Evolutionary conservation across 2,797 vertebrate species (phyloP), one percentile per base, ranked within the genome.

Genomic region (Denticeps clupeoides): DNA sequence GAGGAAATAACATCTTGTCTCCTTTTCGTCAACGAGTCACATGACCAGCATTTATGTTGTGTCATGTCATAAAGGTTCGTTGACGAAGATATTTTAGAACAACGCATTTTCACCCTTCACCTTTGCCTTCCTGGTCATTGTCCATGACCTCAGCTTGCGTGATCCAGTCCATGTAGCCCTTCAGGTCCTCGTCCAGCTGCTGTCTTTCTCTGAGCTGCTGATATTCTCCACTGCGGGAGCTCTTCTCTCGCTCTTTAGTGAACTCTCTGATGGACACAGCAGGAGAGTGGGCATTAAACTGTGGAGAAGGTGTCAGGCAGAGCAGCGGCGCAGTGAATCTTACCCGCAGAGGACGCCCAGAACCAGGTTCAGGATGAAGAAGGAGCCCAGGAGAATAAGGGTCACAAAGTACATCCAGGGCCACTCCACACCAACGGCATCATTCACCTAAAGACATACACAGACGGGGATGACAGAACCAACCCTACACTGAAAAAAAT

Each of bases 161-260:
- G 71, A 96, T 91, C 92, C 92, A 96, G 60, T 91, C 90, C 87
- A 96, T 88, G 56, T 96, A 96, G 10, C 92, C 92, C 33, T 86
- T 85, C 15, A 96, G 81, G 50, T 96, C 92, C 42, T 96, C 92
- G 45, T 96, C 92, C 58, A 96, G 76, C 70, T 90, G 90, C 68
- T 96, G 92, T 46, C 90, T 88, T 74, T 96, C 92, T 38, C 91
- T 70, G 18, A 93, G 74, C 64, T 86, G 87, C 58, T 92, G 89
- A 71, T 93, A 96, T 0, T 90, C 91, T 16, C 92, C 92, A 3
- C 92, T 68, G 0, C 90, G 90, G 67, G 90, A 93, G 51, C 89
- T 91, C 60, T 96, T 96, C 74, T 96, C 92, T 0, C 92, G 71
- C 60, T 96, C 92, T 54, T 95, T 96, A 43, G 91, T 92, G 69